A percentile compares a stretch with the other conserved stretches of the same genome.
Conservation (phyloP, 64 coral and sea anemone species). For the Dendronephthya gigantea region DNA sequence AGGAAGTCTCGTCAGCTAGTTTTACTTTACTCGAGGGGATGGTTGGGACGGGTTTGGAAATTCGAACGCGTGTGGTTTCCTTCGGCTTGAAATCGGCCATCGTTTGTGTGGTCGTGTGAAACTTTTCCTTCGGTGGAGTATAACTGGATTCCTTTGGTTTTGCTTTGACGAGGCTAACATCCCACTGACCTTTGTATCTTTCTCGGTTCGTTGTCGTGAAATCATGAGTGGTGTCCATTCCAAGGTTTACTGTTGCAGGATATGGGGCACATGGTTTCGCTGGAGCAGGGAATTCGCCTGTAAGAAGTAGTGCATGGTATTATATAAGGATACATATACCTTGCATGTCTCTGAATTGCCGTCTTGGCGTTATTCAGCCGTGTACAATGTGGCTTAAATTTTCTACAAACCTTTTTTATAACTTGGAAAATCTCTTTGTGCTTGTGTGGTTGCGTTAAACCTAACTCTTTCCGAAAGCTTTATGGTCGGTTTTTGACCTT, state of each 20-base stretch:
- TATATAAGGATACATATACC: too few relatives aligned
- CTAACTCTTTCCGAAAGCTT: slow-evolving; percentile 53
- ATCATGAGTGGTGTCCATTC: slow-evolving; percentile 60
- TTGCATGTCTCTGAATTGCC: too few relatives aligned
- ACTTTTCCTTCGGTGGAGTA: slow-evolving; percentile 47
- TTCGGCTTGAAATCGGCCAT: slow-evolving; percentile 74
- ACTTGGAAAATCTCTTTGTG: slow-evolving; percentile 87
- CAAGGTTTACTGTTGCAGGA: slow-evolving; percentile 73
- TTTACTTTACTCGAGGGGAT: slow-evolving; percentile 54
- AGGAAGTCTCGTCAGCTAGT: slow-evolving; percentile 66
- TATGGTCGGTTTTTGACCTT: slow-evolving; percentile 40
- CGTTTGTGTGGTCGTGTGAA: slow-evolving; percentile 61
- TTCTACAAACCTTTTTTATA: slow-evolving; percentile 10
- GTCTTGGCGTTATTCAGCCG: too few relatives aligned
- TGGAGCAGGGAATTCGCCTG: slow-evolving; percentile 62
- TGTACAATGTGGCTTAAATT: not conserved
- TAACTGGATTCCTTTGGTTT: slow-evolving; percentile 51
- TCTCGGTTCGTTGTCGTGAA: slow-evolving; percentile 76
- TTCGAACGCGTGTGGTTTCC: slow-evolving; percentile 34
- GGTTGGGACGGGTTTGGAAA: slow-evolving; percentile 51
- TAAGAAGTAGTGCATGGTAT: not conserved
- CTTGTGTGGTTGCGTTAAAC: slow-evolving; percentile 77
- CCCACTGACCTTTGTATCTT: slow-evolving; percentile 73
- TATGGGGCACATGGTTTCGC: slow-evolving; percentile 59
- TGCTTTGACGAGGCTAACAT: slow-evolving; percentile 49